phyloP scores from a whole-genome alignment of 2,113 vertebrate species.

The Cinclus cinclus region DNA sequence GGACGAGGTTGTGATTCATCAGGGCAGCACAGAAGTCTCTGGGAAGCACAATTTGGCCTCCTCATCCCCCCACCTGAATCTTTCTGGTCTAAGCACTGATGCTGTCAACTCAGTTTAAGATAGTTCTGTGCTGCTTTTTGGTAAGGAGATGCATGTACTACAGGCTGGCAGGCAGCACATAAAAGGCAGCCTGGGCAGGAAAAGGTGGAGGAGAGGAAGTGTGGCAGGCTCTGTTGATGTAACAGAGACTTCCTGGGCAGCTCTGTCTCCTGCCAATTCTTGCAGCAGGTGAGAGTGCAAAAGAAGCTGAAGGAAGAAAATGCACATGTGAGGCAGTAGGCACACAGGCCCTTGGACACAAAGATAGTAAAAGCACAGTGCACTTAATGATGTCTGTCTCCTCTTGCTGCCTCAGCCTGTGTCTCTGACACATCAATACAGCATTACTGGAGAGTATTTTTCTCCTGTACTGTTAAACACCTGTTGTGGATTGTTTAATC shows the following conservation, averaged over 20 bases:
- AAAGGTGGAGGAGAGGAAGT: neutral
- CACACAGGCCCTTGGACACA: neutral
- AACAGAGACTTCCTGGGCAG: neutral
- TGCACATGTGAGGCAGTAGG: neutral
- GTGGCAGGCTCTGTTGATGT: neutral
- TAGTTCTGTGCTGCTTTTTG: neutral
- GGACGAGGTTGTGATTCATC: neutral
- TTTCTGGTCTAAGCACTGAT: neutral
- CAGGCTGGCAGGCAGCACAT: neutral
- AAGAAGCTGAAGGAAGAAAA: neutral
- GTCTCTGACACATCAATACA: neutral
- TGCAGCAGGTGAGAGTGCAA: neutral
- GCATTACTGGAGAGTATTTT: neutral
- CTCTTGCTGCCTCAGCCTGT: neutral
- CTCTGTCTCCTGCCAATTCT: neutral
- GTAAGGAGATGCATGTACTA: neutral
- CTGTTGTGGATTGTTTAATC: neutral
- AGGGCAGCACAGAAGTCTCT: neutral
- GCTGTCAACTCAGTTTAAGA: neutral
- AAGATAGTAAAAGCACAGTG: neutral
- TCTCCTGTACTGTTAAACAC: neutral
- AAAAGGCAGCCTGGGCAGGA: neutral
- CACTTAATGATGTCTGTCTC: neutral
- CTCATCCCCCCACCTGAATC: neutral
- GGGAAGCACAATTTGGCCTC: neutral